A percentile compares a stretch with the other conserved stretches of the same genome.
Conservation (phyloP, 2,113 vertebrate species). For the Callithrix jacchus region DNA sequence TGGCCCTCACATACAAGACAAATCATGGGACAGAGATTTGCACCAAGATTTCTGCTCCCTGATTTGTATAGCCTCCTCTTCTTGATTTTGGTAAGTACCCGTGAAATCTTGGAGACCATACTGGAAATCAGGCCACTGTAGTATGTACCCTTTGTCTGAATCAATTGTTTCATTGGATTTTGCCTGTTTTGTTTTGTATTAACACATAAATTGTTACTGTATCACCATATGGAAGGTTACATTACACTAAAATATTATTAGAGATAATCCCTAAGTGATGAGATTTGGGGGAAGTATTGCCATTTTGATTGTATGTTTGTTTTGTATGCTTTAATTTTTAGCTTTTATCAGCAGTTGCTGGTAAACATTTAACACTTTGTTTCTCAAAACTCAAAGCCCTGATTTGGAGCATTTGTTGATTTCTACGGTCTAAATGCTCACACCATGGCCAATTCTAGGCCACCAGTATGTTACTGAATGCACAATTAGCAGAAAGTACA, state of each 20-base stretch:
- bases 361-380: not conserved
- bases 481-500: not conserved
- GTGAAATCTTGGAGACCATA: not conserved
- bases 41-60: no score
- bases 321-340: not conserved
- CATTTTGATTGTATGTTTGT: not conserved
- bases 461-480: not conserved
- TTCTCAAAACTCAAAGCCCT: not conserved
- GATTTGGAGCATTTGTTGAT: not conserved
- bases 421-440: not conserved
- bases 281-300: not conserved
- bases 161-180: not conserved
- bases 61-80: no score
- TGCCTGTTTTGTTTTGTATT: not conserved
- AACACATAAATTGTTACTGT: not conserved
- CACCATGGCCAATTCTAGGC: not conserved
- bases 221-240: not conserved
- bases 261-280: not conserved
- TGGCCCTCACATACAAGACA: not conserved
- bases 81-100: no score
- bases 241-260: not conserved
- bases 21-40: not conserved
- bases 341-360: not conserved
- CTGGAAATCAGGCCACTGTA: not conserved
- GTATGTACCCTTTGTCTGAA: not conserved